phyloP scores from a whole-genome alignment of 2,888 invertebrate genomes.

The Cheilosia impressa region DNA sequence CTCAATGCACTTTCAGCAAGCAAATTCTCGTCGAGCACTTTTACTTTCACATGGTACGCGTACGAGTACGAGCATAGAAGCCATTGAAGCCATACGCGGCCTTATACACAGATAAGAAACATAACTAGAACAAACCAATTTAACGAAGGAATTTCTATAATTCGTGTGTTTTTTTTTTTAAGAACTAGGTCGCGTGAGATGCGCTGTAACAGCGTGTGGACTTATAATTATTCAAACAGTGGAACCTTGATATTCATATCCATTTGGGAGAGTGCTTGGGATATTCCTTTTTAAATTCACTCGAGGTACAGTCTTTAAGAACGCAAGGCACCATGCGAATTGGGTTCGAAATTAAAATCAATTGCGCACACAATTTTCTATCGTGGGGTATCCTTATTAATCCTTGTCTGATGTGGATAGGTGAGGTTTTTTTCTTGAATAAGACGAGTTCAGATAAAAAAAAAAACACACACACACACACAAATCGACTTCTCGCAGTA shows the following conservation, averaged over 20 bases:
- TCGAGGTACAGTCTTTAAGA: background rate
- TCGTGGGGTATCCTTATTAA: conserved; percentile 54
- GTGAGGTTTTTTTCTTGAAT: background rate
- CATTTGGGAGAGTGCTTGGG: conserved; percentile 13
- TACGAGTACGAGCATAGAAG: conserved; percentile 7
- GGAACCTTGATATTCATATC: conserved; percentile 44
- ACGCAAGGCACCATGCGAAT: background rate
- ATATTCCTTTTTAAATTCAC: conserved; percentile 32
- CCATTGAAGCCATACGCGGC: conserved; percentile 70
- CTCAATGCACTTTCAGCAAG: conserved; percentile 57
- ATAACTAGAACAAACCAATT: conserved; percentile 73
- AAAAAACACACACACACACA: background rate
- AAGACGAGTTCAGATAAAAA: too few relatives aligned
- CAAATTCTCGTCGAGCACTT: conserved; percentile 58
- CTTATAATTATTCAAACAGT: background rate
- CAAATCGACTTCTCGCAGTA: background rate
- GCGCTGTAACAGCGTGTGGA: conserved; percentile 11
- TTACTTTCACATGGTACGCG: conserved; percentile 54
- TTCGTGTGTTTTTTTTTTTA: background rate
- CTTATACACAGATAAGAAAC: conserved; percentile 61
- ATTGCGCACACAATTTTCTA: conserved; percentile 47
- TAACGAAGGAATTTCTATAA: conserved; percentile 53
- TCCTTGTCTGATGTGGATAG: conserved; percentile 14
- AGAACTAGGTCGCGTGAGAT: conserved; percentile 61
- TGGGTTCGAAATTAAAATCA: conserved; percentile 32